Evolutionary conservation across 2,113 vertebrate genomes (phyloP).

Genomic region (Ardeotis arabs): DNA sequence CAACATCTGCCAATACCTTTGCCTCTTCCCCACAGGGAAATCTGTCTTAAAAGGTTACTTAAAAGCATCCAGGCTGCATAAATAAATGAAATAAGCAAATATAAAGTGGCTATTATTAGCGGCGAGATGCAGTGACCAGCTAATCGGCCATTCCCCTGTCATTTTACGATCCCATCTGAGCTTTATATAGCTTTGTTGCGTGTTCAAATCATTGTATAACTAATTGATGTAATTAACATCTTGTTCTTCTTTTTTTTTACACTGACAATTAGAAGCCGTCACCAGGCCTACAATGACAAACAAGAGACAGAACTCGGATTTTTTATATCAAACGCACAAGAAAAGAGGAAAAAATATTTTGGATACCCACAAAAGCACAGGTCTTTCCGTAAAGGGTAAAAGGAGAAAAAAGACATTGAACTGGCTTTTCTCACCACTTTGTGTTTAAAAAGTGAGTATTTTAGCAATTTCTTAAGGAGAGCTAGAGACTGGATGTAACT

Average conservation of each 20-base stretch:
- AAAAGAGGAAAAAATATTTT: fast-evolving
- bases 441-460: background rate
- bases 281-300: background rate
- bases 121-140: background rate
- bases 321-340: background rate
- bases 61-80: background rate
- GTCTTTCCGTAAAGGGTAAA: background rate
- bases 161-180: background rate
- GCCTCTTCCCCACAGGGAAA: background rate
- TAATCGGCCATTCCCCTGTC: background rate
- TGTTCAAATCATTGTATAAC: background rate
- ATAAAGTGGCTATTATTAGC: background rate
- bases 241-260: background rate
- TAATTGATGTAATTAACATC: slow-evolving; percentile 35
- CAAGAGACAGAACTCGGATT: background rate
- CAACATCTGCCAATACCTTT: background rate
- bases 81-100: background rate
- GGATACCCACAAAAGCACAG: background rate
- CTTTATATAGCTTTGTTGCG: background rate
- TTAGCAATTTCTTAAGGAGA: background rate
- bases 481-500: background rate
- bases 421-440: background rate
- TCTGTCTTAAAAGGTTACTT: background rate
- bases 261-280: background rate
- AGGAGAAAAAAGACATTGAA: fast-evolving